Conservation (phyloP, 2,888 invertebrate genomes). For the Euzetes globulus region DNA sequence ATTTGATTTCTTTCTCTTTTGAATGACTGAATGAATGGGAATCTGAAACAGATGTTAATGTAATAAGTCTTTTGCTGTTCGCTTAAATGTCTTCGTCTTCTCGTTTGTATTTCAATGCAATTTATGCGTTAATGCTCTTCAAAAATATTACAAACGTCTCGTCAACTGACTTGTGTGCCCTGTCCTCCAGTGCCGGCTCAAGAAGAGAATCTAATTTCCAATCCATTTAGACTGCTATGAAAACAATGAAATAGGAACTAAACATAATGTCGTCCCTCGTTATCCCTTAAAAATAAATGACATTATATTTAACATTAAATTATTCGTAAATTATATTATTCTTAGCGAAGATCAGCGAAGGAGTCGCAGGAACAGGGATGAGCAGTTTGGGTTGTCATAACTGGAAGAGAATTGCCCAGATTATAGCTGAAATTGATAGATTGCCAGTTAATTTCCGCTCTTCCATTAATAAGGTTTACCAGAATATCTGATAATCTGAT, state of each 20-base stretch:
- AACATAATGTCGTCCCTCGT: not conserved
- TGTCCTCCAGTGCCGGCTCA: not conserved
- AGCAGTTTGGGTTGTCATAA: too few species aligned
- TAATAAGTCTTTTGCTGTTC: not conserved
- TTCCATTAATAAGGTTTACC: too few species aligned
- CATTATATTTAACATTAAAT: constrained; percentile 5
- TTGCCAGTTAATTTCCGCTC: too few species aligned
- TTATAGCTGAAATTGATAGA: too few species aligned
- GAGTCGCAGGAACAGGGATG: too few species aligned
- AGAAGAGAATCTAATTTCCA: not conserved
- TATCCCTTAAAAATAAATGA: not conserved
- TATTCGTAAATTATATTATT: not conserved
- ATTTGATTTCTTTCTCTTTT: not conserved
- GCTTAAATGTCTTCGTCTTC: not conserved
- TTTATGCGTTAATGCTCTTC: constrained; percentile 10
- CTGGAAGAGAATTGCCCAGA: too few species aligned
- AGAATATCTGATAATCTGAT: too few species aligned
- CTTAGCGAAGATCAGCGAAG: too few species aligned
- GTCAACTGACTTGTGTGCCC: not conserved
- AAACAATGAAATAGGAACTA: not conserved
- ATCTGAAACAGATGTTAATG: not conserved
- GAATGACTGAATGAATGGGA: not conserved
- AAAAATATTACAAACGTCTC: constrained; percentile 5
- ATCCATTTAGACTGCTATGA: not conserved
- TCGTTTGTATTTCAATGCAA: not conserved